Conservation (phyloP, 2,797 vertebrate genomes). For the Neosilurus mollespiculum region DNA sequence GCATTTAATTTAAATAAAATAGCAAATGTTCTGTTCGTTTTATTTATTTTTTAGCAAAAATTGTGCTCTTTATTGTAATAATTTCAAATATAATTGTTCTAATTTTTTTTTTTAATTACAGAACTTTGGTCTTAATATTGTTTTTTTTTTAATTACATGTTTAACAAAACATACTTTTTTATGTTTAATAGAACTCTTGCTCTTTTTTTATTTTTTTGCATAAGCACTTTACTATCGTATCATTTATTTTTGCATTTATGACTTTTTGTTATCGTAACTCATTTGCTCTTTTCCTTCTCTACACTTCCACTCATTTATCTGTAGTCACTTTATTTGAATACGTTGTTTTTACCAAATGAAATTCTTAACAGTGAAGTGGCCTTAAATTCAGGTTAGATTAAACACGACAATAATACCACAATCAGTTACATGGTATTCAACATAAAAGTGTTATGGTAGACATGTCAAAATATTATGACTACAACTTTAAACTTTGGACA, state of each 20-base stretch:
- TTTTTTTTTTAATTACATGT: too few species aligned
- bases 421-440: neutral
- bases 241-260: neutral
- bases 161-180: neutral
- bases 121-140: too few species aligned
- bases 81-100: too few species aligned
- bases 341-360: neutral
- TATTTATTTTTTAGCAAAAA: too few species aligned
- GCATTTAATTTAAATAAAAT: too few species aligned
- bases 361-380: neutral
- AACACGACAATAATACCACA: neutral
- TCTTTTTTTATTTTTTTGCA: too few species aligned
- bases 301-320: neutral
- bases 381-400: neutral
- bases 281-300: neutral
- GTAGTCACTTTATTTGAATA: neutral
- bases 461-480: constrained; percentile 12
- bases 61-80: too few species aligned
- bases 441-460: neutral
- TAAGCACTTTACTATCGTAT: neutral
- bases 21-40: too few species aligned
- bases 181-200: too few species aligned
- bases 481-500: neutral
- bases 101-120: too few species aligned
- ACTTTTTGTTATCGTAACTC: neutral